These are phyloP conservation scores for Apteryx owenii DNA, from an alignment of 2,113 vertebrate genomes.

Conservation along the genomic window DNA sequence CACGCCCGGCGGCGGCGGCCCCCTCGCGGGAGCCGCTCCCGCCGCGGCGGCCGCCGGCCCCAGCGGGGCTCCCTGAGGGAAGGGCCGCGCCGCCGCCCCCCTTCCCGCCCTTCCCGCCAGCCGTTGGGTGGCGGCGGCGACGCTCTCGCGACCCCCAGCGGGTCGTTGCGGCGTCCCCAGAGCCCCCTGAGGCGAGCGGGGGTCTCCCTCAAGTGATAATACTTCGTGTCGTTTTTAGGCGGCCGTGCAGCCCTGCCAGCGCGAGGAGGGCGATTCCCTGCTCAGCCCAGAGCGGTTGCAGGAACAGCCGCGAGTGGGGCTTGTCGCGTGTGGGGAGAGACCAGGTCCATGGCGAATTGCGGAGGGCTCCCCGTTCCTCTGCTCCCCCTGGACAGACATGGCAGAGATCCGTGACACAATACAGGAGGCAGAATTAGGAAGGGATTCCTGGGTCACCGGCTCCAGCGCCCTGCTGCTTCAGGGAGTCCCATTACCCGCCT, in stretches of 20 bases:
- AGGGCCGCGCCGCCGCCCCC: accelerated
- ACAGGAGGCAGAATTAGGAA: accelerated
- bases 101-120: accelerated
- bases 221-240: accelerated
- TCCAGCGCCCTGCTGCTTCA: too few relatives aligned
- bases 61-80: too few relatives aligned
- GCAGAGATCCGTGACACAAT: accelerated
- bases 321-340: neutral
- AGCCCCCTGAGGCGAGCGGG: accelerated
- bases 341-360: accelerated
- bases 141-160: neutral
- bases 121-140: neutral
- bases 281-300: neutral
- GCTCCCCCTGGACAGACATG: neutral
- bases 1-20: too few relatives aligned
- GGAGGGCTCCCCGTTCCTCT: neutral
- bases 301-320: neutral
- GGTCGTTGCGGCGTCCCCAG: neutral
- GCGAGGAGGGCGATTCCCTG: neutral
- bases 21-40: neutral
- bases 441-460: too few relatives aligned
- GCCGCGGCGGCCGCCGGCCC: too few relatives aligned
- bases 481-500: accelerated
- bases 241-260: neutral
- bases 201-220: accelerated